Evolutionary conservation across 2,113 vertebrate species (phyloP).

Genomic region (Hystrix cristata): DNA sequence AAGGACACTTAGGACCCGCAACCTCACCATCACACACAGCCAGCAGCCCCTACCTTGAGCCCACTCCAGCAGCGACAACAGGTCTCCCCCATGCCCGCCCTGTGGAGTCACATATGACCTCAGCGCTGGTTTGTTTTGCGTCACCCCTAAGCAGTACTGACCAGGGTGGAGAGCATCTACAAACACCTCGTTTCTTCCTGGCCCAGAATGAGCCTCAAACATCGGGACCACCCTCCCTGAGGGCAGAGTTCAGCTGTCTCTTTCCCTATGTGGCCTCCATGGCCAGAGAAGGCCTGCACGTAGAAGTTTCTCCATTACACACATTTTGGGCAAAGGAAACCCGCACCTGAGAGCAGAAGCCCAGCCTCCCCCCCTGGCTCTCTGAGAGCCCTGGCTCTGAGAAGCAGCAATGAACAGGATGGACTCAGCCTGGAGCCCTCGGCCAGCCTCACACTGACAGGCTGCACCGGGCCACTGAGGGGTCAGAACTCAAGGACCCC

Average conservation of each 20-base stretch:
- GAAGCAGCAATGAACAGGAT: not conserved
- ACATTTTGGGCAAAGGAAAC: not conserved
- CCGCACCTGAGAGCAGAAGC: not conserved
- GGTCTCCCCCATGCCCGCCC: not conserved
- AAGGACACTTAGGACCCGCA: not conserved
- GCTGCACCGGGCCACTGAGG: not conserved
- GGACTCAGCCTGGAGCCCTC: not conserved
- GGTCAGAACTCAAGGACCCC: not conserved
- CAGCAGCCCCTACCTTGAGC: no score
- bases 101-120: not conserved
- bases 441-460: not conserved
- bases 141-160: not conserved
- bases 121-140: not conserved
- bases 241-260: not conserved
- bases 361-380: not conserved
- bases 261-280: not conserved
- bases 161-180: not conserved
- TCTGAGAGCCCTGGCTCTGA: no score
- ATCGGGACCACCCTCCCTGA: not conserved
- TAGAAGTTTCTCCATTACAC: not conserved
- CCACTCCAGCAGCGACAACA: not conserved
- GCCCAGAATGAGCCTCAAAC: not conserved
- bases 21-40: no score
- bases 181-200: not conserved
- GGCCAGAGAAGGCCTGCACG: not conserved